These are phyloP conservation scores for Cyanoramphus novaezelandiae DNA, from an alignment of 2,113 vertebrate species.

Conservation along the genomic window DNA sequence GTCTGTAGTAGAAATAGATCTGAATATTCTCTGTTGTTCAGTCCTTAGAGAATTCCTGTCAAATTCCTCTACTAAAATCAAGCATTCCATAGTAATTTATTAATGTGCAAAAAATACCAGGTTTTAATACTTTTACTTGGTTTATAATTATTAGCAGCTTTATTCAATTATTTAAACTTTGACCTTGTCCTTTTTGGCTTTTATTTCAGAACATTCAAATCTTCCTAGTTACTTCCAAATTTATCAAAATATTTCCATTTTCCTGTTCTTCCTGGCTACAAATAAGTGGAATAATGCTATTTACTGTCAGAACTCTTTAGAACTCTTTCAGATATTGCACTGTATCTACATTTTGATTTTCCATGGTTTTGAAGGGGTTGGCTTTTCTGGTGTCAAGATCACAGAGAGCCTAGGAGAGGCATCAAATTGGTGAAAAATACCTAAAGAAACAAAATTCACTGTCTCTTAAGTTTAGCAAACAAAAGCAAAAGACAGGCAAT, in stretches of 20 bases:
- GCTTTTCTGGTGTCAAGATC: not conserved
- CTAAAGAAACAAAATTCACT: conserved; percentile 47
- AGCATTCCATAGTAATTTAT: not conserved
- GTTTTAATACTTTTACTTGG: not conserved
- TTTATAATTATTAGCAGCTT: not conserved
- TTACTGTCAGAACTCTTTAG: not conserved
- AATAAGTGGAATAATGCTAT: not conserved
- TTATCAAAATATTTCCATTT: not conserved
- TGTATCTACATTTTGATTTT: not conserved
- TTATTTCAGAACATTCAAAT: not conserved
- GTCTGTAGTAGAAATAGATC: not conserved
- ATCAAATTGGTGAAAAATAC: conserved; percentile 45
- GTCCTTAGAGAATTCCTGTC: not conserved
- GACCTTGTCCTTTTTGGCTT: not conserved
- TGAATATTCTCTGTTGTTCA: not conserved
- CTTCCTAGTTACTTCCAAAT: not conserved
- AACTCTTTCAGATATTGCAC: not conserved
- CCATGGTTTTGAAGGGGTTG: not conserved
- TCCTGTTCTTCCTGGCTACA: not conserved
- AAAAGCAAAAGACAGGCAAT: not conserved
- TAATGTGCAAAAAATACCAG: not conserved
- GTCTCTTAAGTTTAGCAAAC: not conserved
- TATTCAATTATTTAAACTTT: not conserved
- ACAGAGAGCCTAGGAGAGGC: not conserved
- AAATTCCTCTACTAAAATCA: not conserved